phyloP scores from a whole-genome alignment of 2,888 invertebrate species.

The Clitarchus hookeri region DNA sequence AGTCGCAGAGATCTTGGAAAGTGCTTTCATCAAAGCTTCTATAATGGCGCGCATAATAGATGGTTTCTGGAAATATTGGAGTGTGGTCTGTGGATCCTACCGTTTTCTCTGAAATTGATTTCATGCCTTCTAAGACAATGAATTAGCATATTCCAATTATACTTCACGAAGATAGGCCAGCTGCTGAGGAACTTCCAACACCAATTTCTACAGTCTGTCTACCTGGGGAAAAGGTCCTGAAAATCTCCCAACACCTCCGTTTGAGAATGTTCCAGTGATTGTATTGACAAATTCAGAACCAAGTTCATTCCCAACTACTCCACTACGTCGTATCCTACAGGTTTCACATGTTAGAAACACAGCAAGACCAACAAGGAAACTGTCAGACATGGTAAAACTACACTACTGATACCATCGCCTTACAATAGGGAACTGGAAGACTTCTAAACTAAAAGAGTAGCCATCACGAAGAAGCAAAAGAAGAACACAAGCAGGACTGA shows the following conservation, averaged over 20 bases:
- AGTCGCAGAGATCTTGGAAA: constrained; percentile 20
- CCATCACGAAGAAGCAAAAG: not conserved
- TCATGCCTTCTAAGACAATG: constrained; percentile 23
- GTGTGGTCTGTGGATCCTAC: no score
- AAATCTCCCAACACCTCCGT: not conserved
- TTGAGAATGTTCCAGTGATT: not conserved
- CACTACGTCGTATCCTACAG: not conserved
- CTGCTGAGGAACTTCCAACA: not conserved
- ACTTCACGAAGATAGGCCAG: not conserved
- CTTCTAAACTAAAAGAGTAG: not conserved
- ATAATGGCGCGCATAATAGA: not conserved
- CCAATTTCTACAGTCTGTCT: not conserved
- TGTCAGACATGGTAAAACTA: not conserved
- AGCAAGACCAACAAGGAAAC: not conserved
- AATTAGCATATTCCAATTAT: not conserved
- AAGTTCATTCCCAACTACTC: not conserved
- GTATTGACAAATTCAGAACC: not conserved
- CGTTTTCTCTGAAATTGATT: constrained; percentile 28
- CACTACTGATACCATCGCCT: constrained; percentile 21
- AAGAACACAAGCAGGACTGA: not conserved
- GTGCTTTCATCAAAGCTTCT: constrained; percentile 28
- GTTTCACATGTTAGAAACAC: not conserved
- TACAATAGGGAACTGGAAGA: constrained; percentile 23
- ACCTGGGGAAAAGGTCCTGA: not conserved
- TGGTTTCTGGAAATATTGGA: constrained; percentile 1